Evolutionary conservation across 2,888 invertebrate species (phyloP), one percentile per base, ranked within the genome.

Genomic region (Acrobasis repandana): DNA sequence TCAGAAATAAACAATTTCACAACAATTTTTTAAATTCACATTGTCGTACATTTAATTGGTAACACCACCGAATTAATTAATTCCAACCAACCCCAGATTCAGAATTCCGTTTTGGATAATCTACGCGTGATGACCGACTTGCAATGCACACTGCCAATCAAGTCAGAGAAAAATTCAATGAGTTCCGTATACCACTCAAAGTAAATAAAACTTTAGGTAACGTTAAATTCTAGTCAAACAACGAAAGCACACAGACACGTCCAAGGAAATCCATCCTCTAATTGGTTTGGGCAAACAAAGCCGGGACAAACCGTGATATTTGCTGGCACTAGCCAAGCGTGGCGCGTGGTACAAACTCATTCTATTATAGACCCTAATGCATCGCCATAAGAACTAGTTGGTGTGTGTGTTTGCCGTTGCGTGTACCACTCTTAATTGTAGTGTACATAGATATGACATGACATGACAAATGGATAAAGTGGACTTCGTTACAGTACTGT

Each of bases 231-330:
- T 54, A 16, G 9, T 15, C 38, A 54, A 54, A 54, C 34, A 52
- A 36, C 36, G 9, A 36, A 36, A 11, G 36, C 54, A 54, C 38
- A 38, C 18, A 54, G 38, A 54, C 9, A 20, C 20, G 54, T 38
- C 54, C 38, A 36, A 54, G 54, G 54, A 54, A 54, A 54, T 54
- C 10, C 54, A 38, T 54, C 54, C 2, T 54, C 54, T 54, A 54
- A 54, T 54, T 54, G 54, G 43, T 54, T 54, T 33, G 47, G 6
- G 15, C 34, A 57, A 57, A 56, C 43, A 56, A 38, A 56, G 9
- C 56, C 1, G 10, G 36, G 11, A 28, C 57, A 28, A 34, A 38
- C 38, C 20, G 52, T 38, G 54, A 8, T 54, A 38, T 54, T 54
- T 54, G 38, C 54, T 14, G 38, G 38, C 54, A 54, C 43, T 54